These are phyloP conservation scores for Ispidina lecontei DNA, from an alignment of 2,797 vertebrate genomes.

Conservation along the genomic window DNA sequence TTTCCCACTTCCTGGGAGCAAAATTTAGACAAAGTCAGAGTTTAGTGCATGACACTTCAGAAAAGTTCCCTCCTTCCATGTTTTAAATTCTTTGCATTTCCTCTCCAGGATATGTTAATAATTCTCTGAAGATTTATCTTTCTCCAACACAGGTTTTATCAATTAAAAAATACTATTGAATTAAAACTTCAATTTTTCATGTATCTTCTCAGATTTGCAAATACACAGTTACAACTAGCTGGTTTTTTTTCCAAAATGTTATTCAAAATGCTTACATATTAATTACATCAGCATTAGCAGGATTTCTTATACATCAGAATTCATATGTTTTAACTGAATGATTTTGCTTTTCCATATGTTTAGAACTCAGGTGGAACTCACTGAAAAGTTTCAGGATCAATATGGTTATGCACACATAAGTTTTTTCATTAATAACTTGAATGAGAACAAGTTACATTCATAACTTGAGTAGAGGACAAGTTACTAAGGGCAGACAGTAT, in stretches of 20 bases:
- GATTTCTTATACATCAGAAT: background rate
- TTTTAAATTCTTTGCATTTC: background rate
- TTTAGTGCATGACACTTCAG: background rate
- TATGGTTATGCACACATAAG: background rate
- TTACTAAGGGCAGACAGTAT: background rate
- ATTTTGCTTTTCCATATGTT: background rate
- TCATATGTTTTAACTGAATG: background rate
- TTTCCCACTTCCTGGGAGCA: background rate
- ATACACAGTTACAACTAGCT: background rate
- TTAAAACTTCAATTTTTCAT: background rate
- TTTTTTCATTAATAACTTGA: background rate
- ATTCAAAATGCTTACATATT: background rate
- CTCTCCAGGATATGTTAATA: background rate
- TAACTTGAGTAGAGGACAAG: background rate
- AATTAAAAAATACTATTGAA: background rate
- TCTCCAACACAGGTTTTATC: background rate
- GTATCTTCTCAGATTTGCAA: background rate
- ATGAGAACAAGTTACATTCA: background rate
- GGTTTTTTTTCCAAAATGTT: background rate
- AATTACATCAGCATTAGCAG: background rate
- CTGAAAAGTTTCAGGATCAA: background rate
- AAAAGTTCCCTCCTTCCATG: background rate
- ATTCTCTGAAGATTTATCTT: background rate
- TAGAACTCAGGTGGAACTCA: background rate
- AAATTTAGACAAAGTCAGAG: conserved; percentile 1